Conservation (phyloP, 2,888 invertebrate genomes). For the Charanyca ferruginea region DNA sequence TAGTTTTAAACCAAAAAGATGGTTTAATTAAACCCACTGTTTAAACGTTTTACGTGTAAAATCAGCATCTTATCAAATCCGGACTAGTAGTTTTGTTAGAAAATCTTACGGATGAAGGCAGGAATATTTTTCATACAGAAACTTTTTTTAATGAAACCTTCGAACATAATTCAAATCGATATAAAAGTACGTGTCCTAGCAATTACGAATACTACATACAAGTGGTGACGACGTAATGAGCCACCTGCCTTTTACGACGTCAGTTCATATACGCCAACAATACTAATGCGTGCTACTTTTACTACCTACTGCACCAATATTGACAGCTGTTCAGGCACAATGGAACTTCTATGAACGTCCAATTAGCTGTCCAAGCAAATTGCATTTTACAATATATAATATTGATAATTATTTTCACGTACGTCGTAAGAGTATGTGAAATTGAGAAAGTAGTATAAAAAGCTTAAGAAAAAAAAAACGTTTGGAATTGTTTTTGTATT, state of each 20-base stretch:
- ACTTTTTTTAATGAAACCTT: slow-evolving; percentile 1
- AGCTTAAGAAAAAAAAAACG: neutral
- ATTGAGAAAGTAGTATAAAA: neutral
- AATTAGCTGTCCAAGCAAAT: slow-evolving; percentile 25
- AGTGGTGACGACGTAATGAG: slow-evolving; percentile 27
- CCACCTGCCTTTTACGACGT: slow-evolving; percentile 49
- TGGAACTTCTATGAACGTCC: slow-evolving; percentile 14
- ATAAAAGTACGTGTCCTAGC: slow-evolving; percentile 17
- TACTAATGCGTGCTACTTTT: slow-evolving; percentile 34
- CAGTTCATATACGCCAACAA: slow-evolving; percentile 22
- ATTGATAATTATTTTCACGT: slow-evolving; percentile 25
- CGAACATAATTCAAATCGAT: slow-evolving; percentile 13
- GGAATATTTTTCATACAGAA: neutral
- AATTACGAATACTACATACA: slow-evolving; percentile 17
- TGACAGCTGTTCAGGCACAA: slow-evolving; percentile 49
- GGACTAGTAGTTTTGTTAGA: neutral
- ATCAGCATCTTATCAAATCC: neutral
- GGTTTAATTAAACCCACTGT: too few species aligned
- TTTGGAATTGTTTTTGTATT: neutral
- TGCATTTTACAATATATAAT: slow-evolving; percentile 10
- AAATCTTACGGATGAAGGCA: neutral
- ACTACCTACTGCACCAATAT: slow-evolving; percentile 8
- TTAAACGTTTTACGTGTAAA: too few species aligned
- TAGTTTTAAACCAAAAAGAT: too few species aligned
- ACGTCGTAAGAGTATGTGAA: neutral